Base-by-base conservation (phyloP, 2,797 vertebrate species). In the Sebastiscus albofasciatus region DNA sequence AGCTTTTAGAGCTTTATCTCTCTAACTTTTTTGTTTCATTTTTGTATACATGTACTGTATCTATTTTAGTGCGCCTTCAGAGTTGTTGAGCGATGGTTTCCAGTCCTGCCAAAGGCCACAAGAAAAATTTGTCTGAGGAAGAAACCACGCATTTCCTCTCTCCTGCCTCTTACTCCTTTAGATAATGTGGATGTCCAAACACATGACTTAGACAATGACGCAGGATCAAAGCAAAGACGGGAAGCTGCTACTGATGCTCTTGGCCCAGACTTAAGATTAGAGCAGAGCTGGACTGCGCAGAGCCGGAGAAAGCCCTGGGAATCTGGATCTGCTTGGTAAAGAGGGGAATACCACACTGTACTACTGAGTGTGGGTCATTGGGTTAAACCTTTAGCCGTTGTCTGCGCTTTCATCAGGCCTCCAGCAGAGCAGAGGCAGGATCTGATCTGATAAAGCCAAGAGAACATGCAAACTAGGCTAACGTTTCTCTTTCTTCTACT, bases 141-240 rank as follows among this genome's bases (percentile, higher is more conserved):
- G 79, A 87, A 80, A 71, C 62, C 49, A 33, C 70, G 56, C 69
- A 31, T 82, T 89, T 74, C 69, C 62, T 67, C 12, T 67, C 75
- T 83, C 64, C 54, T 56, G 52, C 71, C 61, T 83, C 72, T 46
- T 66, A 36, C 76, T 89, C 72, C 33, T 67, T 75, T 31, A 46
- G 70, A 75, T 68, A 72, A 84, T 60, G 85, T 83, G 74, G 80
- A 86, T 62, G 54, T 82, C 83, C 84, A 91, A 93, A 92, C 87
- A 90, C 82, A 91, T 85, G 85, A 89, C 74, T 83, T 76, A 72
- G 29, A 87, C 27, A 66, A 52, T 85, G 79, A 70, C 16, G 22
- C 34, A 68, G 66, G 79, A 93, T 93, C 89, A 94, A 91, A 93
- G 90, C 39, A 64, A 79, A 79, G 84, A 80, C 66, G 80, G 78